Conservation (phyloP, 2,888 invertebrate genomes). For the Diadegma fenestrale region DNA sequence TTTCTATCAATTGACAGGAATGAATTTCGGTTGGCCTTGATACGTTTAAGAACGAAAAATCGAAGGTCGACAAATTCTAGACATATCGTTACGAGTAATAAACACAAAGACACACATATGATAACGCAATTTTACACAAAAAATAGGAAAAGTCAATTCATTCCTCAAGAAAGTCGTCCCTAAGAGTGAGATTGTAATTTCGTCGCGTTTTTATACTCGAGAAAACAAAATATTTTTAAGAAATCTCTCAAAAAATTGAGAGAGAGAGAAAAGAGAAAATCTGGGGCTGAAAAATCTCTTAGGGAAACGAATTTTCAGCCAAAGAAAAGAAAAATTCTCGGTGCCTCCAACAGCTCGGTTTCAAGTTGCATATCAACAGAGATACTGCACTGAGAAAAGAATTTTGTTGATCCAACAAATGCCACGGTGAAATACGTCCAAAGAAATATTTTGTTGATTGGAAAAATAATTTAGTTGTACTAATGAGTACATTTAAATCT, state of each 20-base stretch:
- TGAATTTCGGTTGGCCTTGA: slow-evolving; percentile 93
- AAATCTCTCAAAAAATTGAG: neutral
- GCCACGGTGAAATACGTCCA: too few species aligned
- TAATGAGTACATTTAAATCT: too few species aligned
- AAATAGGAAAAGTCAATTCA: slow-evolving; percentile 56
- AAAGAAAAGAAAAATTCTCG: slow-evolving; percentile 17
- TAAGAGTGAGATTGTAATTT: slow-evolving; percentile 26
- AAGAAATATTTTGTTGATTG: too few species aligned
- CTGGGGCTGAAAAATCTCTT: slow-evolving; percentile 6
- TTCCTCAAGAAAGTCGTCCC: slow-evolving; percentile 46
- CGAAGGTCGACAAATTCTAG: slow-evolving; percentile 66
- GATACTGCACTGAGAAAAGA: too few species aligned
- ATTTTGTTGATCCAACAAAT: too few species aligned
- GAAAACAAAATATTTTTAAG: slow-evolving; percentile 20
- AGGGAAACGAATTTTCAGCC: slow-evolving; percentile 7
- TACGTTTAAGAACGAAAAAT: slow-evolving; percentile 66
- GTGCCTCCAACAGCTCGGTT: slow-evolving; percentile 22
- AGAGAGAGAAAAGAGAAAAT: neutral
- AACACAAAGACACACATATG: neutral
- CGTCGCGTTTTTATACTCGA: slow-evolving; percentile 49
- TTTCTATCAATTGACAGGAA: slow-evolving; percentile 94
- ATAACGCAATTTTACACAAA: slow-evolving; percentile 14
- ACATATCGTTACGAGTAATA: slow-evolving; percentile 75
- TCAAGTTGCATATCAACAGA: slow-evolving; percentile 60
- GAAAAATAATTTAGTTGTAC: too few species aligned